Conservation (phyloP, 2,797 vertebrate species). For the Jordanella pulchra region DNA sequence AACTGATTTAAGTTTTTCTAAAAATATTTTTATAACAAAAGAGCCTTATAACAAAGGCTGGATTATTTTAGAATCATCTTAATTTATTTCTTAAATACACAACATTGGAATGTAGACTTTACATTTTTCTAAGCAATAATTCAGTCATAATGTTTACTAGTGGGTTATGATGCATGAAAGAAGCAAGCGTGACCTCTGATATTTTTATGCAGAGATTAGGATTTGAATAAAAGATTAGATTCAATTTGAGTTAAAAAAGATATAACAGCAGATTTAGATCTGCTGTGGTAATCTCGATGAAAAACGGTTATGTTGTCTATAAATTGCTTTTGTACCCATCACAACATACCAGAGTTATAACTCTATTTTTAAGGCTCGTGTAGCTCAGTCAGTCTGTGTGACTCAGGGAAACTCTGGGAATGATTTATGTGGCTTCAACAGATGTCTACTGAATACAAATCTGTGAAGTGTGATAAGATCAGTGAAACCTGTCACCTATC, state of each 20-base stretch:
- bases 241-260: slow-evolving; percentile 33
- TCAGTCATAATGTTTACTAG: slow-evolving; percentile 20
- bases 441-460: slow-evolving; percentile 58
- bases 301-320: background rate
- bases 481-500: slow-evolving; percentile 62
- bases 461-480: slow-evolving; percentile 63
- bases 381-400: slow-evolving; percentile 44
- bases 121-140: slow-evolving; percentile 51
- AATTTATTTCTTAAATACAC: slow-evolving; percentile 38
- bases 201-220: slow-evolving; percentile 51
- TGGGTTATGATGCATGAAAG: slow-evolving; percentile 45
- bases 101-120: slow-evolving; percentile 43
- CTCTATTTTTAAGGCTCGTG: background rate
- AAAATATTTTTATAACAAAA: background rate
- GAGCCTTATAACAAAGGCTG: slow-evolving; percentile 39
- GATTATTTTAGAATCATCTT: slow-evolving; percentile 43
- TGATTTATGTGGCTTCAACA: slow-evolving; percentile 69
- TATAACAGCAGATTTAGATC: background rate
- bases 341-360: background rate
- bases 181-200: slow-evolving; percentile 55
- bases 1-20: background rate
- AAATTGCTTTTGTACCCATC: background rate
- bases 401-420: slow-evolving; percentile 69
- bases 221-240: slow-evolving; percentile 59
- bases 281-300: background rate